These are phyloP conservation scores for Callithrix jacchus DNA, from an alignment of 2,113 vertebrate species.

Conservation along the genomic window DNA sequence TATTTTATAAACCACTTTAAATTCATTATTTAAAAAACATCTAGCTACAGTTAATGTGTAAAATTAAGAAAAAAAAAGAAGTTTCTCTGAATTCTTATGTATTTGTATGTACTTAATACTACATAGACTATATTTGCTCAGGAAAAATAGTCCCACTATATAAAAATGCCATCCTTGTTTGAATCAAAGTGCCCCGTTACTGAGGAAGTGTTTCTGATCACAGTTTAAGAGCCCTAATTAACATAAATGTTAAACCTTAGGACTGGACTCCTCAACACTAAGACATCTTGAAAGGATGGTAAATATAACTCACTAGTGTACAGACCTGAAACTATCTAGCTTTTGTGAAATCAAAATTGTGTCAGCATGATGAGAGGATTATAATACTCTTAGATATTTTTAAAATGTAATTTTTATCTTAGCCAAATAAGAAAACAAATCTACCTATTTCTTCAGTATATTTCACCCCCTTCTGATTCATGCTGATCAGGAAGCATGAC, in stretches of 20 bases:
- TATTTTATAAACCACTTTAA: conserved; percentile 31
- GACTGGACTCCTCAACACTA: neutral
- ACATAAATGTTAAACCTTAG: neutral
- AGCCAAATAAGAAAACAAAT: conserved; percentile 49
- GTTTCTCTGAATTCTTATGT: neutral
- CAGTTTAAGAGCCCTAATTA: neutral
- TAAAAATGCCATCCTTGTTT: neutral
- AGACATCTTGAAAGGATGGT: neutral
- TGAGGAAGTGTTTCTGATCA: conserved; percentile 3
- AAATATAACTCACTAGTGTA: neutral
- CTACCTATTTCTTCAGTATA: neutral
- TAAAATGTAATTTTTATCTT: neutral
- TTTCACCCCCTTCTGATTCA: conserved; percentile 53
- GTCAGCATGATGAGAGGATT: neutral
- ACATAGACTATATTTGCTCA: neutral
- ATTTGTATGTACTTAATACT: neutral
- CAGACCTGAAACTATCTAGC: neutral
- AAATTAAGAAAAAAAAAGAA: conserved; percentile 1
- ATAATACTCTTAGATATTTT: neutral
- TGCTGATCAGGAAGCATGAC: conserved; percentile 52
- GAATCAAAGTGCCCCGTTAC: neutral
- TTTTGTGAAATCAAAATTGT: conserved; percentile 42
- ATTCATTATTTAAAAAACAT: conserved; percentile 26
- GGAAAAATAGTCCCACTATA: neutral
- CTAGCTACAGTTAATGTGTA: neutral